These are phyloP conservation scores for Timandra comae DNA, from an alignment of 2,888 invertebrate species.

Conservation along the genomic window DNA sequence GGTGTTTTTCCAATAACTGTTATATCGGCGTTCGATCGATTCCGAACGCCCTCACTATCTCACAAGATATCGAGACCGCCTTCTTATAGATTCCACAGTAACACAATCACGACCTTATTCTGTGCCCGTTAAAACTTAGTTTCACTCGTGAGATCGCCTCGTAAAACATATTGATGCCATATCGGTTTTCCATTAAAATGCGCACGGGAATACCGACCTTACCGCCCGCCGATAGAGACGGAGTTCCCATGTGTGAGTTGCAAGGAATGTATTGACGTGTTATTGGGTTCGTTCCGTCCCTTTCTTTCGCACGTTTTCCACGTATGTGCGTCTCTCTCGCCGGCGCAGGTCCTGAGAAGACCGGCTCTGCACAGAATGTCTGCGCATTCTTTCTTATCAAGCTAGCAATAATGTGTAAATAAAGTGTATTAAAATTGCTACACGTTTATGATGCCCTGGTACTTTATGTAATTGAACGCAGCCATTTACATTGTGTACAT, in stretches of 20 bases:
- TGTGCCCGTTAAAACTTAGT: constrained; percentile 29
- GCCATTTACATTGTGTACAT: constrained; percentile 22
- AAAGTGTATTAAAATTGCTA: constrained; percentile 44
- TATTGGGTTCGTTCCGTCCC: constrained; percentile 69
- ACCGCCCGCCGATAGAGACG: constrained; percentile 25
- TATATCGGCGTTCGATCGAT: constrained; percentile 70
- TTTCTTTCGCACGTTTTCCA: constrained; percentile 48
- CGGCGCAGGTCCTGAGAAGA: constrained; percentile 63
- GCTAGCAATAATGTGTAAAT: constrained; percentile 48
- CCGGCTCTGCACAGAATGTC: constrained; percentile 52
- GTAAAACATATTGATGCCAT: constrained; percentile 75
- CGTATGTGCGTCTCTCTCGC: constrained; percentile 63
- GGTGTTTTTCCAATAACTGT: constrained; percentile 66
- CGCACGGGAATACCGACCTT: constrained; percentile 39
- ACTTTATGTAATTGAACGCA: constrained; percentile 38
- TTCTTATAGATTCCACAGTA: constrained; percentile 52
- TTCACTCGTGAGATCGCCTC: constrained; percentile 33
- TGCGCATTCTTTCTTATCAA: constrained; percentile 71
- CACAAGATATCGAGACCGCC: constrained; percentile 74
- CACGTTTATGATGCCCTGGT: constrained; percentile 42
- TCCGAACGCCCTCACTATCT: constrained; percentile 74
- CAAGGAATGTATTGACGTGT: constrained; percentile 76
- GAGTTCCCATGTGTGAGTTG: constrained; percentile 41
- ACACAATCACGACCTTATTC: constrained; percentile 44
- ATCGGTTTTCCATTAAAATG: constrained; percentile 72